phyloP scores from a whole-genome alignment of 2,113 vertebrate species.

The Callionymus lyra region DNA sequence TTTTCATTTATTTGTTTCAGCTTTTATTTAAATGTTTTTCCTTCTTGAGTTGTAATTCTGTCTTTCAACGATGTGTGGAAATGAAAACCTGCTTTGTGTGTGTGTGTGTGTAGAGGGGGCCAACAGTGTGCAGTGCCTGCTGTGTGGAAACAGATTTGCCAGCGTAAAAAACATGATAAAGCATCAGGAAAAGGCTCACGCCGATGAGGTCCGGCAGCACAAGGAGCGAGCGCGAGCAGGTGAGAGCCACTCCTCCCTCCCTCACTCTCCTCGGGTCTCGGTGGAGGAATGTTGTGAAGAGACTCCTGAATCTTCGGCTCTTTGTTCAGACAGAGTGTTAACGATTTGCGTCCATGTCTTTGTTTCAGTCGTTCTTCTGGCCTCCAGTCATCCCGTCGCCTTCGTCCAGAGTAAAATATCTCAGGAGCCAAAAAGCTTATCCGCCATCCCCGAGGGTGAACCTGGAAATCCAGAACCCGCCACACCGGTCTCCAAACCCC shows the following conservation, averaged over 20 bases:
- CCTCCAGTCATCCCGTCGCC: slow-evolving; percentile 50
- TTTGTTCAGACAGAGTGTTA: background rate
- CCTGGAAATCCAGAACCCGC: slow-evolving; percentile 30
- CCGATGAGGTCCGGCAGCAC: slow-evolving; percentile 80
- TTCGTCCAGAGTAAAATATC: slow-evolving; percentile 64
- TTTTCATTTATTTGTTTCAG: too few relatives aligned
- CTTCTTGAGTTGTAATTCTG: background rate
- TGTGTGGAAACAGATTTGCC: slow-evolving; percentile 92
- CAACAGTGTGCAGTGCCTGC: slow-evolving; percentile 83
- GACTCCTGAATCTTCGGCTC: background rate
- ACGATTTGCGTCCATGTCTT: background rate
- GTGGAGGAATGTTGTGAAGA: too few relatives aligned
- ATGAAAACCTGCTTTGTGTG: too few relatives aligned
- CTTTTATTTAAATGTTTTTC: background rate
- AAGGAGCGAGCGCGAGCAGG: slow-evolving; percentile 74
- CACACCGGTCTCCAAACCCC: slow-evolving; percentile 40
- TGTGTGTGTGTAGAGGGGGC: slow-evolving; percentile 73
- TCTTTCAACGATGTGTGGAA: too few relatives aligned
- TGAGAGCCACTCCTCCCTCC: slow-evolving; percentile 7
- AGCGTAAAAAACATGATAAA: slow-evolving; percentile 96
- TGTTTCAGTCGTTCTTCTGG: slow-evolving; percentile 42
- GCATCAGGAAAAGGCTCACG: slow-evolving; percentile 87
- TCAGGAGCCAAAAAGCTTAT: slow-evolving; percentile 54
- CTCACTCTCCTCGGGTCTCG: too few relatives aligned
- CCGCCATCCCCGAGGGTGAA: slow-evolving; percentile 36